Percentiles rank a stretch among this genome's conserved stretches.
These are phyloP conservation scores for Amphipoea lucens DNA, from an alignment of 2,888 invertebrate genomes.

Conservation along the genomic window DNA sequence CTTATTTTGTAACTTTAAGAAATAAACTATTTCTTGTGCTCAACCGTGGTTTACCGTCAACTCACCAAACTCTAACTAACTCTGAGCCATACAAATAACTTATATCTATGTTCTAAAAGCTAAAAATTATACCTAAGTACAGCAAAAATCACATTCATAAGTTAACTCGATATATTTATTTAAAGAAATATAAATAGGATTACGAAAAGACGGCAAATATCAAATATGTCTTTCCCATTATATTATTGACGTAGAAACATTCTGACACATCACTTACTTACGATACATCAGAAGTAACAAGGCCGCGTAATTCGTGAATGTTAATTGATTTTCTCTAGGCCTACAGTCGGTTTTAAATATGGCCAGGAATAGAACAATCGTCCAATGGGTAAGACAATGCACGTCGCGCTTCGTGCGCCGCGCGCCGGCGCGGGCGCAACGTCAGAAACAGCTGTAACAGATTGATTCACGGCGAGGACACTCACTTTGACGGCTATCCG, in stretches of 20 bases:
- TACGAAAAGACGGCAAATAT: not conserved
- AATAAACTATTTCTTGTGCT: no score
- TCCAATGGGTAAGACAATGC: conserved; percentile 83
- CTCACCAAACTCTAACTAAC: no score
- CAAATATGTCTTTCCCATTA: not conserved
- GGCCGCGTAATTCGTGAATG: conserved; percentile 37
- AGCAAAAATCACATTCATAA: not conserved
- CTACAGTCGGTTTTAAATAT: conserved; percentile 82
- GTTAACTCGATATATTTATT: conserved; percentile 16
- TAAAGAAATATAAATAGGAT: conserved; percentile 1
- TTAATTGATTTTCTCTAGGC: conserved; percentile 71
- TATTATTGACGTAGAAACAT: conserved; percentile 21
- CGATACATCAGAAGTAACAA: conserved; percentile 36
- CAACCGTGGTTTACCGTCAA: no score
- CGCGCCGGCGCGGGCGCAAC: conserved; percentile 57
- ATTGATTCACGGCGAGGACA: conserved; percentile 79
- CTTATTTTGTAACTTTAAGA: no score
- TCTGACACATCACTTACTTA: conserved; percentile 40
- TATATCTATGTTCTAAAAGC: not conserved
- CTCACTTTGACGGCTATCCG: conserved; percentile 52
- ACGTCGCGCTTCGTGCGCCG: conserved; percentile 64
- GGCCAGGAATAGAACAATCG: conserved; percentile 76
- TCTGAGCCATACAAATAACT: no score
- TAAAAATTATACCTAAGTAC: not conserved
- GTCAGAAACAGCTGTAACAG: conserved; percentile 84